A percentile compares a stretch with the other conserved stretches of the same genome.
Conservation (phyloP, 2,888 invertebrate species). For the Ophioninae sp. region DNA sequence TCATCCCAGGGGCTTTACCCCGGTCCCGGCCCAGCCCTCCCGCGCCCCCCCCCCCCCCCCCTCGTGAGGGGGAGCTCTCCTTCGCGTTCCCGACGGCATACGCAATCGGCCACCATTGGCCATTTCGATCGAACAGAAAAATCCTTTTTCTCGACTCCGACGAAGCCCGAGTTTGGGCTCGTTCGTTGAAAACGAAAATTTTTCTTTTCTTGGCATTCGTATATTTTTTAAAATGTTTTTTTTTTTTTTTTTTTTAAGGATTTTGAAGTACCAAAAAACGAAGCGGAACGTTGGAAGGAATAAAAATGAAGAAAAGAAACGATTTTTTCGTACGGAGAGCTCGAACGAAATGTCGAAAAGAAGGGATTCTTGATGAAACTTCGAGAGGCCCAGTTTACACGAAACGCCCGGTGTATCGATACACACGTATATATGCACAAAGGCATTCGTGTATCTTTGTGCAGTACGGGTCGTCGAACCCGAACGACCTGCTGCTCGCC, state of each 20-base stretch:
- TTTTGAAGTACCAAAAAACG: too few species aligned
- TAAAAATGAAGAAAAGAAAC: too few species aligned
- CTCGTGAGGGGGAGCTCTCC: constrained; percentile 37
- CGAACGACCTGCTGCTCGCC: constrained; percentile 55
- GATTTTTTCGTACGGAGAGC: background rate
- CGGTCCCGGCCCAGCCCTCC: constrained; percentile 30
- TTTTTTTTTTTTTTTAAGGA: too few species aligned
- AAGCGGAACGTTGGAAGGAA: too few species aligned
- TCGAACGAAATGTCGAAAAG: too few species aligned
- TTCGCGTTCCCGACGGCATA: constrained; percentile 24
- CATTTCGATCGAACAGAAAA: background rate
- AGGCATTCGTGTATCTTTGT: constrained; percentile 44
- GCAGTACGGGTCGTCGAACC: constrained; percentile 57
- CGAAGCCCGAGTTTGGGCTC: background rate
- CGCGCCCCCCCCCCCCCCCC: too few species aligned
- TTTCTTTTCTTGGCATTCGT: too few species aligned
- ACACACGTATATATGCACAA: constrained; percentile 34
- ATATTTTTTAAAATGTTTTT: too few species aligned
- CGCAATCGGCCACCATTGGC: constrained; percentile 4
- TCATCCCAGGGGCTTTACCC: constrained; percentile 45
- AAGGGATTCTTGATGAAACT: background rate
- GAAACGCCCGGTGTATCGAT: constrained; percentile 22
- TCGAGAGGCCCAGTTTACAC: background rate
- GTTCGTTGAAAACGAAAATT: background rate
- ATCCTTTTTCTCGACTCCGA: background rate